Evolutionary conservation across 1,140 invertebrate species (phyloP), one percentile per base, ranked within the genome.

Genomic region (Platyura marginata): DNA sequence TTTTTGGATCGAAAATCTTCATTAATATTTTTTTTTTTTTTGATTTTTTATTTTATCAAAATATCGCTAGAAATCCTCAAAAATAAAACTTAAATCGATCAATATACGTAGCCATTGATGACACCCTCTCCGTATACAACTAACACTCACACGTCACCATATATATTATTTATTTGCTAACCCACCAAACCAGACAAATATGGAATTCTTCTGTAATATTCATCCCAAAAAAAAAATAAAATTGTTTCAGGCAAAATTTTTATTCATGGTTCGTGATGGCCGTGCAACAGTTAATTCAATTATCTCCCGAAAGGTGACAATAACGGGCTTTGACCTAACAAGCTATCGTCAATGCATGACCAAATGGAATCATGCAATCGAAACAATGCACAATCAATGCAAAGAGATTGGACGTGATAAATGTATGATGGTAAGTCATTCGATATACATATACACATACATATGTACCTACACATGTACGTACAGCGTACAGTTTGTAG

Each of bases 221-320:
- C n/a, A n/a, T n/a, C n/a, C n/a, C n/a, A n/a, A n/a, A n/a, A n/a
- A n/a, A n/a, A n/a, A n/a, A n/a, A n/a, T n/a, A n/a, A n/a, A n/a
- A n/a, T n/a, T 34, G 33, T 35, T 45, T 40, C 32, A 61, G 59
- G 59, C 92, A 25, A 98, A 97, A 67, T 98, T 95, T 66, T 72
- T 99, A 50, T 89, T 98, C 61, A 96, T 99, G 90, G 80, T 96
- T 40, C 75, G 95, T 48, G 95, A 99, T 62, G 95, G 95, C 3
- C 73, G 95, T 42, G 94, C 94, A 22, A 94, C 91, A 9, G 92
- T 96, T 40, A 92, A 99, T 70, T 98, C 94, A 40, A 95, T 95
- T 58, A 88, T 95, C 62, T 86, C 86, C n/a, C 72, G 93, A 55
- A 88, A 92, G 74, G 87, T 98, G 40, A 97, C 93, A 38, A 97